Conservation (phyloP, 2,888 invertebrate genomes). For the Emmelina monodactyla region DNA sequence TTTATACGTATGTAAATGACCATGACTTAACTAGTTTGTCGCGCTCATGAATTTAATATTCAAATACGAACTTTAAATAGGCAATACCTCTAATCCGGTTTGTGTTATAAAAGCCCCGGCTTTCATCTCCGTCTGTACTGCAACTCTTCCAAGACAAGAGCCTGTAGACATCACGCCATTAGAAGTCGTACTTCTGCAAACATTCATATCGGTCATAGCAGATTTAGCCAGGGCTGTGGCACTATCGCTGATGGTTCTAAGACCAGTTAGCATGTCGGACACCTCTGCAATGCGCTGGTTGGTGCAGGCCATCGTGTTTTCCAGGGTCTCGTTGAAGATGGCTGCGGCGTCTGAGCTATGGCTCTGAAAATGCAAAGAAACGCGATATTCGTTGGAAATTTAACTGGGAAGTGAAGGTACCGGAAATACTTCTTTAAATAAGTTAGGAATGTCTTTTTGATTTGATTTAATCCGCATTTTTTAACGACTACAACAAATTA, state of each 20-base stretch:
- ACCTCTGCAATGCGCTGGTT: conserved; percentile 32
- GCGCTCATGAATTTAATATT: no score
- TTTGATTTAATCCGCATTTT: no score
- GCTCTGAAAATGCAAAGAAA: conserved; percentile 22
- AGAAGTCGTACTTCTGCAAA: conserved; percentile 27
- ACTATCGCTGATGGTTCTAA: conserved; percentile 22
- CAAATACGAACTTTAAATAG: no score
- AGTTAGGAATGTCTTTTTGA: no score
- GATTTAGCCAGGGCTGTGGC: conserved; percentile 26
- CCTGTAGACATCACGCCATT: conserved; percentile 28
- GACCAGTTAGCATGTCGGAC: conserved; percentile 22
- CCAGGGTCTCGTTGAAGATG: conserved; percentile 28
- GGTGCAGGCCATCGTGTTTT: conserved; percentile 29
- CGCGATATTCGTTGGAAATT: background rate
- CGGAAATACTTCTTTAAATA: background rate
- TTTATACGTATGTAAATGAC: no score
- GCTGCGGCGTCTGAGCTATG: conserved; percentile 26
- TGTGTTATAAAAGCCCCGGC: conserved; percentile 28
- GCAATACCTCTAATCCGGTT: conserved; percentile 37
- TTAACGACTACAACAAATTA: no score
- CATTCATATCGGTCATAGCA: conserved; percentile 32
- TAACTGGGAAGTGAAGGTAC: background rate
- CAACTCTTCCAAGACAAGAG: conserved; percentile 34
- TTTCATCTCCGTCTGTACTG: conserved; percentile 34
- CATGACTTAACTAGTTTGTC: no score